Conservation (phyloP, 2,113 vertebrate genomes). For the Cyanistes caeruleus region DNA sequence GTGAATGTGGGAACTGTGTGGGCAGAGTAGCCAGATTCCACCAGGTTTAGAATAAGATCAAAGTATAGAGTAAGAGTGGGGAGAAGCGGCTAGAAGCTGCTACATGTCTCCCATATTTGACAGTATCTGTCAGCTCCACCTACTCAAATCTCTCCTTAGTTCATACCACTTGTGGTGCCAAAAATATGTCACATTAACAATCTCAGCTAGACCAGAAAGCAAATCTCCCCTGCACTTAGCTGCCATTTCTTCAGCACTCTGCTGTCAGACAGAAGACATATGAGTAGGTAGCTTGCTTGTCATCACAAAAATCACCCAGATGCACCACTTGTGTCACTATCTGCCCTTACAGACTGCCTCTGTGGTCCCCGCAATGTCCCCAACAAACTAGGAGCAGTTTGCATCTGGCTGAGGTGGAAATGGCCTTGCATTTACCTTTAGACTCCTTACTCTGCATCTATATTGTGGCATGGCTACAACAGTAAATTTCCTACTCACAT, state of each 20-base stretch:
- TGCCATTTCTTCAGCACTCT: background rate
- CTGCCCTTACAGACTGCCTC: background rate
- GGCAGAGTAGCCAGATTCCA: background rate
- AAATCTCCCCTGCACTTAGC: background rate
- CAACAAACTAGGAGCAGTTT: background rate
- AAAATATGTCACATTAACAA: background rate
- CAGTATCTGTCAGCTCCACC: background rate
- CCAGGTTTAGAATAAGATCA: background rate
- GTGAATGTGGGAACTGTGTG: background rate
- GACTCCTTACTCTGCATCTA: rapidly evolving
- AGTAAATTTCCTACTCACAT: background rate
- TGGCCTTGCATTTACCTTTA: rapidly evolving
- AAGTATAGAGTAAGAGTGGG: rapidly evolving
- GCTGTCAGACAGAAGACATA: background rate
- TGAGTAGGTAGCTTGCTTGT: background rate
- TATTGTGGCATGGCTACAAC: rapidly evolving
- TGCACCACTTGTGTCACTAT: background rate
- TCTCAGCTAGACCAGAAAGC: background rate
- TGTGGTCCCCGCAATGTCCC: rapidly evolving
- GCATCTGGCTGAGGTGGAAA: background rate
- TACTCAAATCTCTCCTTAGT: background rate
- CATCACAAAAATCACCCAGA: background rate
- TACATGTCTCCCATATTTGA: background rate
- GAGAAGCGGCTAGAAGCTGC: background rate
- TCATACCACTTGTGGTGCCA: rapidly evolving